Conservation (phyloP, 1,140 invertebrate species). For the Drosophila kohkoa region DNA sequence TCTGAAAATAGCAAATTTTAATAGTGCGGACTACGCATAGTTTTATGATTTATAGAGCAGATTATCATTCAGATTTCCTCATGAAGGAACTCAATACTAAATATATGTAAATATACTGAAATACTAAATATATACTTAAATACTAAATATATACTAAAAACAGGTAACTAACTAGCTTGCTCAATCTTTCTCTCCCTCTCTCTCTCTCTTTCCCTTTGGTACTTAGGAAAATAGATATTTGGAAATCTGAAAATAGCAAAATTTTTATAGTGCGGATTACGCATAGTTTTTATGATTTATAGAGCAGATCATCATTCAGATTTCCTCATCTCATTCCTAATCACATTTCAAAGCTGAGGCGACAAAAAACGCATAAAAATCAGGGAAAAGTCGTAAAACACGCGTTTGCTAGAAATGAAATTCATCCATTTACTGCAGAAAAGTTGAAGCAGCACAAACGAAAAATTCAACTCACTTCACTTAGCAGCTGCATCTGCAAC, state of each 20-base stretch:
- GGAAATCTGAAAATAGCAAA: slow-evolving; percentile 15
- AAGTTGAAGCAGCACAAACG: slow-evolving; percentile 6
- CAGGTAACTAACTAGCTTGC: background rate
- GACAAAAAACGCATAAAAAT: slow-evolving; percentile 10
- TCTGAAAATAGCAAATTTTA: slow-evolving; percentile 21
- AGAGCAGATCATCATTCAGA: background rate
- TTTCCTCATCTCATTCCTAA: background rate
- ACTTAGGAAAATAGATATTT: slow-evolving; percentile 49
- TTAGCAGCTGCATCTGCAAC: slow-evolving; percentile 14
- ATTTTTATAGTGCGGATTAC: slow-evolving; percentile 19
- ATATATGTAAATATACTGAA: no score
- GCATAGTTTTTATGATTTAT: slow-evolving; percentile 6
- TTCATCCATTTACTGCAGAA: slow-evolving; percentile 5
- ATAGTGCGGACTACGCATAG: slow-evolving; percentile 13
- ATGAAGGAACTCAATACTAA: no score
- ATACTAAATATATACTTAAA: no score
- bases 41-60: slow-evolving; percentile 13
- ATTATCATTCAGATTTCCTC: background rate
- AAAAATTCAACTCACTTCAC: slow-evolving; percentile 34
- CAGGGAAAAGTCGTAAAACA: slow-evolving; percentile 9
- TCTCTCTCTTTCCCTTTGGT: slow-evolving; percentile 8
- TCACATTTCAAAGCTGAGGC: background rate
- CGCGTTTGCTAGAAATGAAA: slow-evolving; percentile 8
- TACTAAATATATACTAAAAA: no score
- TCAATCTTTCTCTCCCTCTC: background rate